Percentiles rank a stretch among this genome's conserved stretches.
phyloP scores from a whole-genome alignment of 2,113 vertebrate genomes.

The Spheniscus mendiculus region DNA sequence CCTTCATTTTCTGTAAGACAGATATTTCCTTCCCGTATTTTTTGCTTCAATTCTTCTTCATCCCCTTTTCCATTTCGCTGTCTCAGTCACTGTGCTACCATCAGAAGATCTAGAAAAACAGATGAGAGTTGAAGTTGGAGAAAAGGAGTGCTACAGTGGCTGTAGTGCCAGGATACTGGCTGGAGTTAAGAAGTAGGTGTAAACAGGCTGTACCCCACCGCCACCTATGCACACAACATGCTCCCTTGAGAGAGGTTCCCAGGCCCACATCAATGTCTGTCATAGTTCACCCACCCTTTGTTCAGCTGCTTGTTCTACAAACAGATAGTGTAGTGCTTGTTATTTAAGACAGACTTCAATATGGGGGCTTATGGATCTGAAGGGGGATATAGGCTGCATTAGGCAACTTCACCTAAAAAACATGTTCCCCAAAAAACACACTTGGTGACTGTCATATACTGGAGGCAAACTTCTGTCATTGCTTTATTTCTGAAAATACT shows the following conservation, averaged over 20 bases:
- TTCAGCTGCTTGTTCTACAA: background rate
- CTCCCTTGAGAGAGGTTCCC: background rate
- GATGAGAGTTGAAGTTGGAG: background rate
- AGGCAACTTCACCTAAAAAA: background rate
- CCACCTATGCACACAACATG: background rate
- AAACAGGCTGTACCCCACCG: background rate
- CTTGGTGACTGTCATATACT: background rate
- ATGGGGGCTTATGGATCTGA: background rate
- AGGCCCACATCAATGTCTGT: background rate
- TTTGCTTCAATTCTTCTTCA: background rate
- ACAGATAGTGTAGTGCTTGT: background rate
- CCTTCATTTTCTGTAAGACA: background rate
- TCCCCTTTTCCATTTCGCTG: background rate
- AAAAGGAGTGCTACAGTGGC: background rate
- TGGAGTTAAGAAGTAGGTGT: background rate
- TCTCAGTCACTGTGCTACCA: background rate
- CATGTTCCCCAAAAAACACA: background rate
- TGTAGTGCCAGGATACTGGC: background rate
- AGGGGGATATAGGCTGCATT: rapidly evolving
- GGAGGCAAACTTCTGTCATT: background rate
- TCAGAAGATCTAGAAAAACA: background rate
- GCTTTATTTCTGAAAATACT: background rate
- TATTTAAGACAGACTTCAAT: background rate
- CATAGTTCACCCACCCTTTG: background rate
- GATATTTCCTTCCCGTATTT: background rate